phyloP scores from a whole-genome alignment of 1,140 invertebrate genomes.

The Cyclargus thomasi region DNA sequence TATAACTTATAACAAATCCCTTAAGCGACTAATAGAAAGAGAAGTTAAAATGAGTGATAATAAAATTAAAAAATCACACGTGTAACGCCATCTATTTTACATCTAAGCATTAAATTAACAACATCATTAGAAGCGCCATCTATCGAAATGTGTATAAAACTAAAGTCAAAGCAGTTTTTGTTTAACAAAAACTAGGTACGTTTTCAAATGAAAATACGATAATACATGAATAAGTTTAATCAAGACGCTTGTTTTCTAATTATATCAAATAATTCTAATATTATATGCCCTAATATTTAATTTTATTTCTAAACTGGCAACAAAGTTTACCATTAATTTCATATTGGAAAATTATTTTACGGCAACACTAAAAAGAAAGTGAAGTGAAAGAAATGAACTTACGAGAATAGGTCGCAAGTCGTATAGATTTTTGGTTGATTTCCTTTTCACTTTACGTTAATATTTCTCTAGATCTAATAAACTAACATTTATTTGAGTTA shows the following conservation, averaged over 20 bases:
- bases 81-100: no score
- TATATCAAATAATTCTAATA: no score
- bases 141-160: neutral
- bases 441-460: conserved; percentile 72
- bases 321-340: neutral
- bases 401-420: conserved; percentile 73
- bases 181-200: no score
- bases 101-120: no score
- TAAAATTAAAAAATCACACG: no score
- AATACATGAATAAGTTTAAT: no score
- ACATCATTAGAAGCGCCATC: neutral
- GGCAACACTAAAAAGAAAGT: conserved; percentile 72
- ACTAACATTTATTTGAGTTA: conserved; percentile 65
- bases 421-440: conserved; percentile 75
- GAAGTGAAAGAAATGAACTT: conserved; percentile 74
- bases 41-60: no score
- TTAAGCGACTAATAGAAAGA: no score
- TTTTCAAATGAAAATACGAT: no score
- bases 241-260: no score
- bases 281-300: neutral
- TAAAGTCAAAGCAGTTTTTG: no score
- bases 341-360: conserved; percentile 20
- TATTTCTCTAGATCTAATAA: conserved; percentile 70
- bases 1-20: no score
- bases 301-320: conserved; percentile 6